Conservation (phyloP, 1,140 invertebrate genomes). For the Bombus waltoni region DNA sequence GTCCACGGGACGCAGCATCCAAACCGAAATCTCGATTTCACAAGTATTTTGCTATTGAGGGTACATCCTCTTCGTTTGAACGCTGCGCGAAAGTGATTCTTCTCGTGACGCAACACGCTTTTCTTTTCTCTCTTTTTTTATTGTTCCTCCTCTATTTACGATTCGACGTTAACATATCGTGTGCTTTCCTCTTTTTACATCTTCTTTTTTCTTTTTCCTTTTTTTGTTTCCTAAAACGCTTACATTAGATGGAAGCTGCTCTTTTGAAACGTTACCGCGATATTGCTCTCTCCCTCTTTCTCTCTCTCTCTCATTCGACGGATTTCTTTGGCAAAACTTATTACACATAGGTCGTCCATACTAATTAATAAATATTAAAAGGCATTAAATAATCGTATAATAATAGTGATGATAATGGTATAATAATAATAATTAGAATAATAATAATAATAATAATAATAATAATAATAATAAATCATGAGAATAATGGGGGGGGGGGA, state of each 20-base stretch:
- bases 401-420: conserved; percentile 73
- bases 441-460: conserved; percentile 65
- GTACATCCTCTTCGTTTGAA: conserved; percentile 38
- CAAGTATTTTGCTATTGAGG: conserved; percentile 16
- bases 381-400: conserved; percentile 78
- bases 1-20: conserved; percentile 43
- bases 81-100: conserved; percentile 47
- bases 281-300: conserved; percentile 71
- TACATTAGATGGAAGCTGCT: conserved; percentile 56
- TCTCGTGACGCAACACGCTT: conserved; percentile 34
- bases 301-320: conserved; percentile 43
- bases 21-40: conserved; percentile 57
- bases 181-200: conserved; percentile 18
- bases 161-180: conserved; percentile 41
- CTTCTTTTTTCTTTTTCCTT: neutral
- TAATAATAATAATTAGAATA: conserved; percentile 69
- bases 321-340: conserved; percentile 83
- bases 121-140: neutral
- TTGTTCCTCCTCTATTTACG: neutral
- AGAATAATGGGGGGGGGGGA: conserved; percentile 57
- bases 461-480: conserved; percentile 67
- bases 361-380: conserved; percentile 82
- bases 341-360: conserved; percentile 82
- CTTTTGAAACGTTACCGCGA: conserved; percentile 72
- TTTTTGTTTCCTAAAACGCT: conserved; percentile 15